A percentile compares a stretch with the other conserved stretches of the same genome.
phyloP scores from a whole-genome alignment of 2,113 vertebrate genomes.

The Gopherus flavomarginatus region DNA sequence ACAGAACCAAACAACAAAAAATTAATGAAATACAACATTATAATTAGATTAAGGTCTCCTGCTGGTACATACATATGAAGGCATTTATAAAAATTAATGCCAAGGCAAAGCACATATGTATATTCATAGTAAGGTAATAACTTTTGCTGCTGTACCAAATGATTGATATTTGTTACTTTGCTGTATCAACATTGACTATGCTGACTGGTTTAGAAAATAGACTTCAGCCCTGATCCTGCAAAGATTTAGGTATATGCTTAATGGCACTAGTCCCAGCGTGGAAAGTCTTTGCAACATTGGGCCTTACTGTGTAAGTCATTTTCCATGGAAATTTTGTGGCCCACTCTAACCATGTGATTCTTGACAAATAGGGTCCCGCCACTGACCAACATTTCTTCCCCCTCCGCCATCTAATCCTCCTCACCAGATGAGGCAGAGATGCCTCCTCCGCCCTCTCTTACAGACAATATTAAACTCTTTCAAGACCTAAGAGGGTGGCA shows the following conservation, averaged over 20 bases:
- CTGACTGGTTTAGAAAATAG: not conserved
- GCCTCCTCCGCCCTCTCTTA: too few species aligned
- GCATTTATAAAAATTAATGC: too few species aligned
- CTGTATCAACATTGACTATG: not conserved
- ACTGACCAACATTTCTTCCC: too few species aligned
- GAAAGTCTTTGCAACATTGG: not conserved
- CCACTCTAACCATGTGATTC: too few species aligned
- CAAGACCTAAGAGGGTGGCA: too few species aligned
- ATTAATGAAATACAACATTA: not conserved
- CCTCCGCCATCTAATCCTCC: too few species aligned
- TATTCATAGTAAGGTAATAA: not conserved
- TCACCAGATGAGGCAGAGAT: too few species aligned
- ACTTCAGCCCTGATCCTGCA: not conserved
- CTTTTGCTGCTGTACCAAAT: not conserved
- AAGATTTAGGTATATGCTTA: not conserved
- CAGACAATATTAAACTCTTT: too few species aligned
- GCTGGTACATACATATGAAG: not conserved
- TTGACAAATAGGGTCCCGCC: too few species aligned
- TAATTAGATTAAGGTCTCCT: not conserved
- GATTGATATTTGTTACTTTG: not conserved
- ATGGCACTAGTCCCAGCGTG: not conserved
- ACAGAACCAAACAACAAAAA: conserved; percentile 4
- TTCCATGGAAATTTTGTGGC: too few species aligned
- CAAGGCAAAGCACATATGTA: not conserved
- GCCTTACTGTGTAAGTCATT: not conserved